Percentiles rank a stretch among this genome's conserved stretches.
Evolutionary conservation across 2,797 vertebrate species (phyloP).

Genomic region (Sebastiscus tertius): DNA sequence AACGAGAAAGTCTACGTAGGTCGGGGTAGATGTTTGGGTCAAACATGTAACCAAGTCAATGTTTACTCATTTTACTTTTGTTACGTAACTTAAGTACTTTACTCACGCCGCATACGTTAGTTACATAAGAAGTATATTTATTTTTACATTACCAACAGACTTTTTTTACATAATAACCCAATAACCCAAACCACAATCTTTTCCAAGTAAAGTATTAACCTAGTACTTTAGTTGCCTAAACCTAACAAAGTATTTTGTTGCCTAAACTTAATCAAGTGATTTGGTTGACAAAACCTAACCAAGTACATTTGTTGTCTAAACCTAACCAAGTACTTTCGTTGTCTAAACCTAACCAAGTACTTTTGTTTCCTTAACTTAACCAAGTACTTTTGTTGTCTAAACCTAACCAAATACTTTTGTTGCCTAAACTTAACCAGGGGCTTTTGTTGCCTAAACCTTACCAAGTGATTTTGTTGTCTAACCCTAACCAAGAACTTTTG

Average conservation of each 20-base stretch:
- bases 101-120: too few relatives aligned
- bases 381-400: rapidly evolving
- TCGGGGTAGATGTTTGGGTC: neutral
- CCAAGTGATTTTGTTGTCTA: rapidly evolving
- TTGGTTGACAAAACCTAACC: too few relatives aligned
- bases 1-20: neutral
- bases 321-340: too few relatives aligned
- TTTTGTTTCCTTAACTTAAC: too few relatives aligned
- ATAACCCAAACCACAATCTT: neutral
- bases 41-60: neutral
- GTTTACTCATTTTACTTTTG: neutral
- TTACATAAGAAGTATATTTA: too few relatives aligned
- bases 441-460: neutral
- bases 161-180: neutral
- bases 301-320: too few relatives aligned
- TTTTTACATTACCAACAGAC: too few relatives aligned
- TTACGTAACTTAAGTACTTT: neutral
- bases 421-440: neutral
- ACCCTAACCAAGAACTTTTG: too few relatives aligned
- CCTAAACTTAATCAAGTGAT: too few relatives aligned
- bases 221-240: neutral
- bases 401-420: too few relatives aligned
- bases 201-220: neutral
- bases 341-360: rapidly evolving
- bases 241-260: too few relatives aligned